A percentile compares a stretch with the other conserved stretches of the same genome.
Conservation (phyloP, 2,113 vertebrate genomes). For the Grus americana region DNA sequence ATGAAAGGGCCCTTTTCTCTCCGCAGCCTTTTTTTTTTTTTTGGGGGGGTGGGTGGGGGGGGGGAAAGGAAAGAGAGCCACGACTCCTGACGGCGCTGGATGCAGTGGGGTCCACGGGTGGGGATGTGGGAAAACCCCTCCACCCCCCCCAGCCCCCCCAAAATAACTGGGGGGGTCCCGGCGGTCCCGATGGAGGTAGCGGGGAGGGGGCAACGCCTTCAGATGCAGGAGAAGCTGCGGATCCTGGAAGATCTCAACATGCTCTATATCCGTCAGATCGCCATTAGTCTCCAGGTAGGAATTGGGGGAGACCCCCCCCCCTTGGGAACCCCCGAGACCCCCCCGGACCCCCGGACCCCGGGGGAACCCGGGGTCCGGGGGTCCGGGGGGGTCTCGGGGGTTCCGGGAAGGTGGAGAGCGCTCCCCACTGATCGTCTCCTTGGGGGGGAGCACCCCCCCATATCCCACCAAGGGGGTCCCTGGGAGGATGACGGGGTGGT, state of each 20-base stretch:
- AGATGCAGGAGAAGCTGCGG: slow-evolving; percentile 90
- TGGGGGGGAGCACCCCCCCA: not conserved
- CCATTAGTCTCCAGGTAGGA: slow-evolving; percentile 88
- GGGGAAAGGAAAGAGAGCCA: not conserved
- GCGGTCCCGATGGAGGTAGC: not conserved
- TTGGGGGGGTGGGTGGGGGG: not conserved
- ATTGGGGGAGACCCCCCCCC: no score
- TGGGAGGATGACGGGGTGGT: not conserved
- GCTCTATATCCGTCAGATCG: slow-evolving; percentile 96
- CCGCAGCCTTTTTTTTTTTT: not conserved
- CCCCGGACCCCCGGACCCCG: no score
- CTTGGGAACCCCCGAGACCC: no score
- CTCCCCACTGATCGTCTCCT: not conserved
- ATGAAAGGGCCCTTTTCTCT: not conserved
- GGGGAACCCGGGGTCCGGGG: no score
- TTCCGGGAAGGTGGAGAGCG: no score
- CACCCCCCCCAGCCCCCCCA: not conserved
- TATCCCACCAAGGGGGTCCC: no score
- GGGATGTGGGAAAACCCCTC: no score
- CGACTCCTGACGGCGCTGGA: not conserved
- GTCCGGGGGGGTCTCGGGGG: not conserved
- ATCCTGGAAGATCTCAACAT: slow-evolving; percentile 95
- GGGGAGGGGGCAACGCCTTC: slow-evolving; percentile 22
- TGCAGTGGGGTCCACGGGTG: not conserved
- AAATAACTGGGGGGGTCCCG: not conserved